Base-by-base conservation (phyloP, 1,140 invertebrate species). In the Drosophila orosa region DNA sequence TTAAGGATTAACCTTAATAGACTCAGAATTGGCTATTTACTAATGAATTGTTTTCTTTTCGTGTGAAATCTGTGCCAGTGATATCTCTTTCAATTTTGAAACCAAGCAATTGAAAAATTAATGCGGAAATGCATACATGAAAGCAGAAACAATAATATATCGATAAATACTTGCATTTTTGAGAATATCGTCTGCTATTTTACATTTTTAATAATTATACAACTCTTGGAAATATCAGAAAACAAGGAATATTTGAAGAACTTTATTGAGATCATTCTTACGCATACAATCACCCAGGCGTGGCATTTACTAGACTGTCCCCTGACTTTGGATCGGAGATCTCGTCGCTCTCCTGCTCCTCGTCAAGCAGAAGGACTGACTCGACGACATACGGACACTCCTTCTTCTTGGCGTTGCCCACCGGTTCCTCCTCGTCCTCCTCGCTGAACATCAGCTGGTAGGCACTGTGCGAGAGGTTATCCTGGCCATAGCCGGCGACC, bases 371-470 rank as follows among this genome's bases (percentile, higher is more conserved):
- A 4, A 74, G 33, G 0, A 35, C 10, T 2, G 67, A 42, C 45
- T 73, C 65, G 5, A 54, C 65, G 9, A 54, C 29, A 10, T 10
- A 10, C 9, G 58, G 25, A 31, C 29, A 24, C 19, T 48, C 17
- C 3, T 22, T 10, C 5, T 37, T 7, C 12, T 54, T 22, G 0
- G 5, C 44, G 10, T 37, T 4, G 29, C 3, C 13, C 3, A n/a
- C 0, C 1, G 9, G 15, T 7, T 27, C 33, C 22, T 65, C 59
- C 7, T 57, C 42, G 6, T 74, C 69, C 27, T 62, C 71, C n/a
- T 80, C 71, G 39, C 39, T 74, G 12, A 35, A 31, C 52, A 75
- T 66, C 2, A 74, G 27, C 25, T 66, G 52, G 10, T 75, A 75
- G 33, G 71, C 61, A 17, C 50, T 47, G 8, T 39, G 52, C 10